Evolutionary conservation across 2,888 invertebrate genomes (phyloP), one percentile per base, ranked within the genome.

Genomic region (Cacoxenus indagator): DNA sequence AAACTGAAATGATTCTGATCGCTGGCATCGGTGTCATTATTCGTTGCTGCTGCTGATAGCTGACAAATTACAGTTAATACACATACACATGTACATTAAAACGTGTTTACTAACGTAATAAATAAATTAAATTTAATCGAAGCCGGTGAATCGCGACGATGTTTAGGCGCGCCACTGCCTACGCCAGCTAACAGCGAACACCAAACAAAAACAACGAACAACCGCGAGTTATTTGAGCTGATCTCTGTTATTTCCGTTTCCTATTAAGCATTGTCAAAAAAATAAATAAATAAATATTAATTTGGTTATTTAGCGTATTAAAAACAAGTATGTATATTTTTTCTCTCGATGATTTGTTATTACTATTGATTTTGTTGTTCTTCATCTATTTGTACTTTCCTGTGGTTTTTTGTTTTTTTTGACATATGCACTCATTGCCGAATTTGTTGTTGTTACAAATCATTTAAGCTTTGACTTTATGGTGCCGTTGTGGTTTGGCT

Each of bases 11-110:
- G 64, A 24, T 27, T 69, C 14, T 57, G 62, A 37, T 37, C 37
- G 37, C 37, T 37, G 2, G 2, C 37, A 14, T 37, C 14, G 5
- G 8, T 37, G 2, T 37, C 14, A 78, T 78, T 79, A 74, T 76
- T 79, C 75, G 76, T 37, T 37, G 8, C 14, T 37, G 5, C 14
- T 37, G 37, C 22, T 51, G 51, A 51, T 51, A 51, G 22, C 22
- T 51, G 51, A 51, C 51, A 51, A 51, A 51, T 51, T 51, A 22
- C 51, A 51, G 51, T 51, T 51, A 51, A 51, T 22, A 19, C 48
- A 3, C 22, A 31, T 31, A 31, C 31, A 31, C 4, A 31, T 31
- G 9, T 6, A 31, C 8, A 48, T 48, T 17, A 2, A 48, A 51
- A 51, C 51, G 22, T 51, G 22, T 51, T 51, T 48, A 31, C 48